Percentiles rank a stretch among this genome's conserved stretches.
Evolutionary conservation across 1,140 invertebrate genomes (phyloP).

Genomic region (Papilio aristodemus): DNA sequence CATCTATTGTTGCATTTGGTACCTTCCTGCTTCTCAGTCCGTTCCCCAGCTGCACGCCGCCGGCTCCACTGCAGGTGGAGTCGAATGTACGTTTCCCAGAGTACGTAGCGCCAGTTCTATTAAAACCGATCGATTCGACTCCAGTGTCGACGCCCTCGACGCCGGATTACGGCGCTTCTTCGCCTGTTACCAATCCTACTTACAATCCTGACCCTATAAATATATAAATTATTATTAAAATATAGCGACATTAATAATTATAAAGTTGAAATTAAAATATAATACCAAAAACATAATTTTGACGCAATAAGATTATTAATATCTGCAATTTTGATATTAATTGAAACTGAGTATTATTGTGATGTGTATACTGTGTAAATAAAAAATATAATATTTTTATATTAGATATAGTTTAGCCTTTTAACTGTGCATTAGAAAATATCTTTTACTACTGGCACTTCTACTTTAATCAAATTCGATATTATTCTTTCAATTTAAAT

Average conservation of each 20-base stretch:
- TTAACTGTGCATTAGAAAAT: slow-evolving; percentile 8
- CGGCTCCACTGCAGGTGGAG: slow-evolving; percentile 68
- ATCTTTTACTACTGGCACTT: not conserved
- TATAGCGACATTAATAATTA: slow-evolving; percentile 39
- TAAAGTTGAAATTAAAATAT: not conserved
- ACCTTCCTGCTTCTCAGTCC: slow-evolving; percentile 81
- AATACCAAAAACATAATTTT: slow-evolving; percentile 2
- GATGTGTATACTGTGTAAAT: slow-evolving; percentile 21
- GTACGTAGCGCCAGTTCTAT: slow-evolving; percentile 81
- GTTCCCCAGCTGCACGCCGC: slow-evolving; percentile 81
- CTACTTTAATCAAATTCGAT: not conserved
- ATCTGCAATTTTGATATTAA: slow-evolving; percentile 1
- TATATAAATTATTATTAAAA: slow-evolving; percentile 58
- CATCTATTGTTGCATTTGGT: slow-evolving; percentile 78
- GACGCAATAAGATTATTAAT: not conserved
- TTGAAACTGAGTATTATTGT: slow-evolving; percentile 24
- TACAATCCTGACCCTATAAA: slow-evolving; percentile 69
- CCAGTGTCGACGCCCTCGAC: slow-evolving; percentile 60
- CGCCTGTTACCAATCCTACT: slow-evolving; percentile 58
- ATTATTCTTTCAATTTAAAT: not conserved
- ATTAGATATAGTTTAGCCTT: slow-evolving; percentile 22
- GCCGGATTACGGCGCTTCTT: slow-evolving; percentile 75
- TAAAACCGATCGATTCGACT: slow-evolving; percentile 72
- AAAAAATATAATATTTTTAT: slow-evolving; percentile 26
- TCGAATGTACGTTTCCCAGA: slow-evolving; percentile 73